phyloP scores from a whole-genome alignment of 2,113 vertebrate species.

The Hystrix brachyura region DNA sequence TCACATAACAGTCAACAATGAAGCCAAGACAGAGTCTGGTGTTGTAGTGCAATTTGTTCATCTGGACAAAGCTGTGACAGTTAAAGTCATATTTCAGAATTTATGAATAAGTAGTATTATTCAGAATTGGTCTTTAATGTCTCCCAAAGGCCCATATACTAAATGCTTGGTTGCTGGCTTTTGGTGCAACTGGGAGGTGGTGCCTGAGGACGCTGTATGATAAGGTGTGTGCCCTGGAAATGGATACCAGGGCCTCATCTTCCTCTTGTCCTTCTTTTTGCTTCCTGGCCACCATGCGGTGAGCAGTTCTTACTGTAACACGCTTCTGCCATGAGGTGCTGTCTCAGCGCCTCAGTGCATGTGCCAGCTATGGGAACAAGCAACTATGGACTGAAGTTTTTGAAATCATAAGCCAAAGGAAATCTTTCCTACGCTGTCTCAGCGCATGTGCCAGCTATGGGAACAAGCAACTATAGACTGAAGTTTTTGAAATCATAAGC shows the following conservation, averaged over 20 bases:
- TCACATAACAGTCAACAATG: not conserved
- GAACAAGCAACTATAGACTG: not conserved
- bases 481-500: not conserved
- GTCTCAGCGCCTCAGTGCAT: too few relatives aligned
- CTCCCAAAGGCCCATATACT: rapidly evolving
- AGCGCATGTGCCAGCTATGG: not conserved
- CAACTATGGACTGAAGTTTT: not conserved
- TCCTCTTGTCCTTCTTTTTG: not conserved
- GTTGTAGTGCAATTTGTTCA: not conserved
- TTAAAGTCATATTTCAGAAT: not conserved
- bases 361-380: not conserved
- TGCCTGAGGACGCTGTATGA: too few relatives aligned
- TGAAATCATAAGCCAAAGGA: not conserved
- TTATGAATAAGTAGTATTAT: not conserved
- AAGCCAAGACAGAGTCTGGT: not conserved
- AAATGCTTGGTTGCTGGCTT: not conserved
- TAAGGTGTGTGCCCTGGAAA: not conserved
- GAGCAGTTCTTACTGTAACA: not conserved
- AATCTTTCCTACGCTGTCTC: not conserved
- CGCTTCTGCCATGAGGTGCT: not conserved
- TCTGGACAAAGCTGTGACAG: not conserved
- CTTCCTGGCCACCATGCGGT: not conserved
- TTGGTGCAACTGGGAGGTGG: too few relatives aligned
- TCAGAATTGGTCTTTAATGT: not conserved
- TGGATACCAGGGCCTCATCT: too few relatives aligned